A percentile compares a stretch with the other conserved stretches of the same genome.
phyloP scores from a whole-genome alignment of 2,888 invertebrate genomes.

The Psylliodes chrysocephalus region DNA sequence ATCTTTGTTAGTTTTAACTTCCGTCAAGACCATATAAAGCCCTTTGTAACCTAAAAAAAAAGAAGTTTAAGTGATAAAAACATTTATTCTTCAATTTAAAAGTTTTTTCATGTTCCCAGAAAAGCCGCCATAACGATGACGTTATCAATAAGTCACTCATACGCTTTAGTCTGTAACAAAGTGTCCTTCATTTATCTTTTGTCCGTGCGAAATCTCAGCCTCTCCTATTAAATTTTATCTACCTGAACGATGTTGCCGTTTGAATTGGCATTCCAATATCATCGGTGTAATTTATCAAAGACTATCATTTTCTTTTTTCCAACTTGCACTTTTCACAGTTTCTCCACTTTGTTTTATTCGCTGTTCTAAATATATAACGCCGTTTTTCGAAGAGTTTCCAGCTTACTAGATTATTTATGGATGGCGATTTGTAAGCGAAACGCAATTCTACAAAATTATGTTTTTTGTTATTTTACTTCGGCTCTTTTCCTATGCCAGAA shows the following conservation, averaged over 20 bases:
- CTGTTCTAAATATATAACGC: constrained; percentile 10
- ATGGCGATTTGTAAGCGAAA: constrained; percentile 13
- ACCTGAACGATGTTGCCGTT: constrained; percentile 8
- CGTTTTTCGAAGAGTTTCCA: constrained; percentile 7
- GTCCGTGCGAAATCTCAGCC: neutral
- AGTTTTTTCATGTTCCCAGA: too few species aligned
- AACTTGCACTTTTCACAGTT: constrained; percentile 3
- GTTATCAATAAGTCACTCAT: too few species aligned
- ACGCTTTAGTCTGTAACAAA: neutral
- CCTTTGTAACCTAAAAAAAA: too few species aligned
- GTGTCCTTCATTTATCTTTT: neutral
- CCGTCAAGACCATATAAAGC: too few species aligned
- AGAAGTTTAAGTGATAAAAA: too few species aligned
- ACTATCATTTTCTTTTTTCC: constrained; percentile 7
- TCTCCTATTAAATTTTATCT: constrained; percentile 14
- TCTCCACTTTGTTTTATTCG: constrained; percentile 8
- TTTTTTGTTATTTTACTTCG: constrained; percentile 16
- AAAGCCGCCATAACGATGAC: too few species aligned
- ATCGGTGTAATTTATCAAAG: constrained; percentile 8
- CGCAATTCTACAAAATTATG: constrained; percentile 13
- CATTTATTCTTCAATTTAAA: too few species aligned
- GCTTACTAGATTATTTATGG: constrained; percentile 17
- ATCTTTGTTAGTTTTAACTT: too few species aligned
- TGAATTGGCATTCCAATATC: constrained; percentile 14
- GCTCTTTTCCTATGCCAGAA: neutral